Percentiles rank a stretch among this genome's conserved stretches.
Conservation (phyloP, 2,797 vertebrate species). For the Bufotes viridis region DNA sequence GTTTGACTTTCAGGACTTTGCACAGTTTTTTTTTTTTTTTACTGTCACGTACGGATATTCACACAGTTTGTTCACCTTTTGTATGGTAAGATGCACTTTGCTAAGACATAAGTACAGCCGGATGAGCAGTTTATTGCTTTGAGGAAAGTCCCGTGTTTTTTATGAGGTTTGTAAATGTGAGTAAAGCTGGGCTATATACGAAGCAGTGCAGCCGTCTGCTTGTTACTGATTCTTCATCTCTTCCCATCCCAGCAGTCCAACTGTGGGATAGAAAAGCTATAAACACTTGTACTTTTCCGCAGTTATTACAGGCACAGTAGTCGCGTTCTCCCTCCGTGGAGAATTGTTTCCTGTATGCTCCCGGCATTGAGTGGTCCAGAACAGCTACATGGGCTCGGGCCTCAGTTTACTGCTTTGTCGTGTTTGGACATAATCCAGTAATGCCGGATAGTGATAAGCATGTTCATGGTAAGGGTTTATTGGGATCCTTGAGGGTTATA, state of each 20-base stretch:
- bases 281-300: background rate
- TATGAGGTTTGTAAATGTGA: background rate
- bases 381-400: background rate
- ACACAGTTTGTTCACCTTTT: background rate
- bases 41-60: background rate
- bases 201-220: background rate
- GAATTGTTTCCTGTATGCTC: background rate
- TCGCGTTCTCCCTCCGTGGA: background rate
- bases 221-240: background rate
- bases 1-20: no score
- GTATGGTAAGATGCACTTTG: background rate
- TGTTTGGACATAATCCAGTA: background rate
- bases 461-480: background rate
- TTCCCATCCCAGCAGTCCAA: background rate
- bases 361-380: background rate
- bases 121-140: background rate
- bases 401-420: background rate
- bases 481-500: background rate
- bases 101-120: background rate
- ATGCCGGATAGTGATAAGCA: background rate
- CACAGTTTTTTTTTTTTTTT: background rate
- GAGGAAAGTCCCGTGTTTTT: slow-evolving; percentile 12
- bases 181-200: background rate
- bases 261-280: background rate
- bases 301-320: slow-evolving; percentile 5